Base-by-base conservation (phyloP, 2,797 vertebrate genomes). In the Sparidentex hasta region DNA sequence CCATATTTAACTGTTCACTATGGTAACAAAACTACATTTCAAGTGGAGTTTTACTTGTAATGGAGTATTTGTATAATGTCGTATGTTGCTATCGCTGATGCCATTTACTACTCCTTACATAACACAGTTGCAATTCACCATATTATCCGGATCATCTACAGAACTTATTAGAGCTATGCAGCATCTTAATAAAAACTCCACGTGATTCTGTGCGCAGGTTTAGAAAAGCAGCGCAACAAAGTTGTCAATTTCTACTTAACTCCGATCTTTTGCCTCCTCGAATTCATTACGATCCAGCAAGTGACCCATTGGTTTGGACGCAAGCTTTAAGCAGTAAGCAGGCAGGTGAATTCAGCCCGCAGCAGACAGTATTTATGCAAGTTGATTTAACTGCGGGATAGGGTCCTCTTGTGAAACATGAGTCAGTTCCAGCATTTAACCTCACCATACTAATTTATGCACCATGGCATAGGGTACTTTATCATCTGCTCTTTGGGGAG, bases 391-490 rank as follows among this genome's bases (percentile, higher is more conserved):
- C 97, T 97, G 96, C 97, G 96, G 97, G 96, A 96, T 97, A 95
- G 96, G 96, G 97, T 96, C 96, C 97, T 98, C 97, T 97, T 97
- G 97, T 98, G 97, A 97, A 98, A 98, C 97, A 98, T 95, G 97
- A 98, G 97, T 98, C 98, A 98, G 97, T 98, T 99, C 97, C 97
- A 97, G 97, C 96, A 96, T 99, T 99, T 99, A 99, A 99, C 97
- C 97, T 97, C 97, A 94, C 96, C 96, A 95, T 95, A 96, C 97
- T 98, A 98, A 99, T 99, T 98, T 97, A 97, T 97, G 97, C 97
- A 96, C 97, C 95, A 95, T 96, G 96, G 96, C 96, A 96, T 95
- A 68, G 95, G 95, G 95, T 96, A 96, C 97, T 99, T 97, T 95
- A 98, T 98, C 98, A 98, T 97, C 95, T 94, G 95, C 97, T 98